Evolutionary conservation across 2,888 invertebrate genomes (phyloP).

Genomic region (Syritta pipiens): DNA sequence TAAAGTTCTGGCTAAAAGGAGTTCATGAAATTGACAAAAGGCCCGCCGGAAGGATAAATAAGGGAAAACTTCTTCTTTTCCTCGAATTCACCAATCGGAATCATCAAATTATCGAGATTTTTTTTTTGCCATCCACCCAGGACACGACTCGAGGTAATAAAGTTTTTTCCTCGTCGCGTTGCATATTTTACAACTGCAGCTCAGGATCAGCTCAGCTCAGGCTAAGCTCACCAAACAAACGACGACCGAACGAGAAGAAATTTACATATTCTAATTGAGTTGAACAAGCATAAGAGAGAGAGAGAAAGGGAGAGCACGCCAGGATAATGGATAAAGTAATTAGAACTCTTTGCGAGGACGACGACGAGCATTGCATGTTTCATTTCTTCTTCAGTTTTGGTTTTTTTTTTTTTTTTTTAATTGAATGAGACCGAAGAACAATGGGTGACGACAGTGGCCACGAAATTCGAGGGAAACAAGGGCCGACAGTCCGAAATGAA

Average conservation of each 20-base stretch:
- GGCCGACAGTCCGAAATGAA: conserved; percentile 36
- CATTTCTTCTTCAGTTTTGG: conserved; percentile 30
- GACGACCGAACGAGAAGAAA: conserved; percentile 6
- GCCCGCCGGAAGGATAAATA: neutral
- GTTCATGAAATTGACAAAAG: conserved; percentile 27
- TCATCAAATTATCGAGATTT: conserved; percentile 29
- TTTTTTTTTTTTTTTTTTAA: too few species aligned
- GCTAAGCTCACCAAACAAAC: neutral
- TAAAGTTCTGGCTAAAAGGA: conserved; percentile 10
- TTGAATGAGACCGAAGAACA: conserved; percentile 46
- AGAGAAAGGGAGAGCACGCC: conserved; percentile 8
- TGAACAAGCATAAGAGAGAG: conserved; percentile 32
- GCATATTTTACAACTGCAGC: conserved; percentile 21
- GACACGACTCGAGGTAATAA: neutral
- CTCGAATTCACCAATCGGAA: conserved; percentile 10
- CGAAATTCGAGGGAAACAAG: neutral
- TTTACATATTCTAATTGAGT: conserved; percentile 50
- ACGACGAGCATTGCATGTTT: conserved; percentile 34
- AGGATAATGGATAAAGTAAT: conserved; percentile 58
- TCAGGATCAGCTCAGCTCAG: neutral
- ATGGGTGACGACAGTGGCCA: too few species aligned
- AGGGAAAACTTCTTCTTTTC: neutral
- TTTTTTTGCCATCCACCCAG: neutral
- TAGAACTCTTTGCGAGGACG: conserved; percentile 26
- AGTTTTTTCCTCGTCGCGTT: conserved; percentile 27